phyloP scores from a whole-genome alignment of 2,797 vertebrate genomes.

The Hybognathus amarus region DNA sequence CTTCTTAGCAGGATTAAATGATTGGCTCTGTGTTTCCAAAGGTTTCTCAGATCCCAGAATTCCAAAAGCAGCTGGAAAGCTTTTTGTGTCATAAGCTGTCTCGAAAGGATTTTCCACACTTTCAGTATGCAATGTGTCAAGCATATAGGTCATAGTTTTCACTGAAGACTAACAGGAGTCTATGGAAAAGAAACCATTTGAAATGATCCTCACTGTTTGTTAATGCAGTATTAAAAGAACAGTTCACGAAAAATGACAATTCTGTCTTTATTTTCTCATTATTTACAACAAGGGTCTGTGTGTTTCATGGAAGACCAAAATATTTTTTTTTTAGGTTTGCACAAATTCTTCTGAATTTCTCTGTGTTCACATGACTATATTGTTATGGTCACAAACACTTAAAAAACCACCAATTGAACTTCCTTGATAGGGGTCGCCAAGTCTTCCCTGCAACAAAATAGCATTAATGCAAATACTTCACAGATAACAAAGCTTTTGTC shows the following conservation, averaged over 20 bases:
- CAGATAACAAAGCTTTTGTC: slow-evolving; percentile 5
- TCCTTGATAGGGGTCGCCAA: neutral
- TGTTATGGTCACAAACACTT: neutral
- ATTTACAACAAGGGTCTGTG: neutral
- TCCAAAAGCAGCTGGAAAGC: slow-evolving; percentile 48
- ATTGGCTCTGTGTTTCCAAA: slow-evolving; percentile 56
- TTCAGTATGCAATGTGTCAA: slow-evolving; percentile 31
- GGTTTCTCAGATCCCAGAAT: slow-evolving; percentile 47
- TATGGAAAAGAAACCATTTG: neutral
- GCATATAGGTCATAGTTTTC: slow-evolving; percentile 20
- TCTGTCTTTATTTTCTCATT: neutral
- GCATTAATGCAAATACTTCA: slow-evolving; percentile 44
- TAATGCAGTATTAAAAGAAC: neutral
- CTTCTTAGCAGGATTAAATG: slow-evolving; percentile 54
- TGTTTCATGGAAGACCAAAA: neutral
- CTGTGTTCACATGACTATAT: neutral
- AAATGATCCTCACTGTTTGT: neutral
- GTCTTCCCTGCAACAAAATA: slow-evolving; percentile 7
- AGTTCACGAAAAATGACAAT: neutral
- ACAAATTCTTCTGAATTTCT: neutral
- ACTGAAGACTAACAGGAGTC: slow-evolving; percentile 5
- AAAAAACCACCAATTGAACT: neutral
- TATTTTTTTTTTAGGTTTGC: neutral
- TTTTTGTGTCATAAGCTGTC: slow-evolving; percentile 49
- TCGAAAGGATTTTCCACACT: slow-evolving; percentile 58